Evolutionary conservation across 2,113 vertebrate genomes (phyloP), one percentile per base, ranked within the genome.

Genomic region (Genyomyrus donnyi): DNA sequence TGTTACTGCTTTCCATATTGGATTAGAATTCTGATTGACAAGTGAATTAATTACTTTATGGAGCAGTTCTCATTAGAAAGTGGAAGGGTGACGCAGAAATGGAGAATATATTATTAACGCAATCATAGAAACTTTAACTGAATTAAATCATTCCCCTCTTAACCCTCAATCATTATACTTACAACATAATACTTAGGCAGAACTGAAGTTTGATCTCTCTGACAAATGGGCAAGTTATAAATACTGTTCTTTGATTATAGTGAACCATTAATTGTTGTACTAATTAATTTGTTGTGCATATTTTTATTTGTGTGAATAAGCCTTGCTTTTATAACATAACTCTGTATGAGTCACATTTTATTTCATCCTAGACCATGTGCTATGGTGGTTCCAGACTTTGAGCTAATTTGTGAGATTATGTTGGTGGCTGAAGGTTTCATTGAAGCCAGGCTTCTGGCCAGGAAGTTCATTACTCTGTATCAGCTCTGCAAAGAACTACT

Each of bases 361-460:
- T 62, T 27, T 35, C 50, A 17, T 53, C 45, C 11, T 89, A 99
- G 98, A 94, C 98, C 98, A 0, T 99, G 98, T 87, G 98, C 98
- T 0, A 99, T 99, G 98, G 98, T 99, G 46, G 97, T 99, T 88
- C 98, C 98, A 1, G 98, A 99, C 95, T 99, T 99, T 24, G 98
- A 99, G 91, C 93, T 99, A 89, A 99, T 99, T 93, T 99, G 98
- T 96, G 98, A 99, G 93, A 99, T 99, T 70, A 99, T 99, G 98
- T 91, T 99, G 94, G 97, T 99, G 92, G 98, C 98, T 0, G 98
- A 99, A 94, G 98, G 98, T 42, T 99, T 99, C 94, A 93, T 98
- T 0, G 95, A 97, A 83, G 98, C 98, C n/a, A 95, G 97, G 0
- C 88, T 94, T 0, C 93, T 99, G 39, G 98, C 98, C 15, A 95